Conservation (phyloP, 2,888 invertebrate species). For the Alitta virens region DNA sequence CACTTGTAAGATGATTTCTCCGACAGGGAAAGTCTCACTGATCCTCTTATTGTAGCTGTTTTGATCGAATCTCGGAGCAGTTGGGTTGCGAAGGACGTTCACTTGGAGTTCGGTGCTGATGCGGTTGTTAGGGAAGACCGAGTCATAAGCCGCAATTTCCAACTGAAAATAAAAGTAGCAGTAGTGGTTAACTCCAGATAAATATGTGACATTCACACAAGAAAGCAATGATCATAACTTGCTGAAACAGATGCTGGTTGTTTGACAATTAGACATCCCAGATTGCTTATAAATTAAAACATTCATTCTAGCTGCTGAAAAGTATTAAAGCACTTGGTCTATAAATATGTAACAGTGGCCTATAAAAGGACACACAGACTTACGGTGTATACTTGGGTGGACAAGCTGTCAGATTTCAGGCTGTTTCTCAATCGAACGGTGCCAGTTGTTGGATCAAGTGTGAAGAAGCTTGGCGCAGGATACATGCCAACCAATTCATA, state of each 20-base stretch:
- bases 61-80: conserved; percentile 49
- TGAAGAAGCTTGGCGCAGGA: conserved; percentile 38
- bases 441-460: conserved; percentile 25
- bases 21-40: conserved; percentile 34
- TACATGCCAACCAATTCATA: conserved; percentile 33
- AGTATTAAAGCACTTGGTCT: no score
- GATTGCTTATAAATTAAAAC: no score
- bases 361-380: no score
- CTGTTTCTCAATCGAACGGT: conserved; percentile 12
- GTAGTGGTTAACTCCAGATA: no score
- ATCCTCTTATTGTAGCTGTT: conserved; percentile 29
- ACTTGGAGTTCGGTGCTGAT: conserved; percentile 38
- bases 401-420: conserved; percentile 33
- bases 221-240: no score
- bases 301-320: no score
- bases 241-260: no score
- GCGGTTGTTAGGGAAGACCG: conserved; percentile 28
- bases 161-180: conserved; percentile 23
- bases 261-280: no score
- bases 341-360: no score
- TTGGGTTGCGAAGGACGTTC: conserved; percentile 39
- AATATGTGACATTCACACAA: no score
- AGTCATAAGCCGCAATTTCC: conserved; percentile 38
- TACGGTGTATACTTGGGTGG: conserved; percentile 25
- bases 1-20: conserved; percentile 69